Base-by-base conservation (phyloP, 2,888 invertebrate genomes). In the Eupelmus urozonus region DNA sequence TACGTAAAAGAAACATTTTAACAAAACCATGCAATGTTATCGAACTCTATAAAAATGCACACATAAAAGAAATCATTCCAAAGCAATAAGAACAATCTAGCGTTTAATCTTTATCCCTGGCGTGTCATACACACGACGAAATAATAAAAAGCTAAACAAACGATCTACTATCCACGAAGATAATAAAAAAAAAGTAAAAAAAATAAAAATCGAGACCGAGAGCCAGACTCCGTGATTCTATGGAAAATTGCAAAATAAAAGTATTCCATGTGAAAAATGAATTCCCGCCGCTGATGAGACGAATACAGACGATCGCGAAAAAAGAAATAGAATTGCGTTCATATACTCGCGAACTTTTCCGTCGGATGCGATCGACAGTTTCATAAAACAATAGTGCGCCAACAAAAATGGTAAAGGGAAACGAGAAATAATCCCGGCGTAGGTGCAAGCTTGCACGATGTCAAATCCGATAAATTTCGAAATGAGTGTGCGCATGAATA, bases 351-450 rank as follows among this genome's bases (percentile, higher is more conserved):
- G 51, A 51, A 53, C 34, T 65, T 25, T 45, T 16, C 16, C 16
- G 2, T 13, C 16, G 45, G 9, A 29, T 74, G 76, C 71, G 72
- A 81, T 65, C 53, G 80, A 74, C 76, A 71, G 73, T 70, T 51
- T 25, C n/a, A 51, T 40, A 45, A 65, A 59, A 49, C 55, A 45
- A 34, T 34, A 3, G 34, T 9, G 9, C 34, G 9, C 2, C 4
- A 45, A 45, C 4, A 45, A 45, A 45, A 59, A 78, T 78, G 63
- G 45, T 20, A 20, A 45, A 20, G 51, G 60, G 23, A 49, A 18
- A 73, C 4, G 16, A 7, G 45, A 45, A 45, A 16, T 45, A 45
- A 45, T 45, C 45, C 16, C 45, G 2, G 9, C 2, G 45, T 45
- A 13, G 45, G 2, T 9, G 45, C 16, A 45, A 13, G 34, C n/a